phyloP scores from a whole-genome alignment of 92 coral and sea anemone species.

The Porites cylindrica region DNA sequence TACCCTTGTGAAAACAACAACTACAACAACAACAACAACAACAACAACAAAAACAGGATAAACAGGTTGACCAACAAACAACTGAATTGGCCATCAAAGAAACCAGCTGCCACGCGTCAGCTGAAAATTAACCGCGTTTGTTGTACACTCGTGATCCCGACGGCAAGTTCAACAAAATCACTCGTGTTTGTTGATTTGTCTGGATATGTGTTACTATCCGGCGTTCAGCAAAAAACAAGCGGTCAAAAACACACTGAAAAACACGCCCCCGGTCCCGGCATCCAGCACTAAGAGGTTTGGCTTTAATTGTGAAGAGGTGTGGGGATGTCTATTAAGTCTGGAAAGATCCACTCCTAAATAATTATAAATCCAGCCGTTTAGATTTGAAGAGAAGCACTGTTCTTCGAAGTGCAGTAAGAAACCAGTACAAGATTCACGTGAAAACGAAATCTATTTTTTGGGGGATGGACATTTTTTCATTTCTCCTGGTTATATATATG shows the following conservation, averaged over 20 bases:
- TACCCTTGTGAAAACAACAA: background rate
- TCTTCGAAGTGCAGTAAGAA: background rate
- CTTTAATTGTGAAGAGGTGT: background rate
- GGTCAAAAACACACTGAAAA: background rate
- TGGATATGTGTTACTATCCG: constrained; percentile 29
- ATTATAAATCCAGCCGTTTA: background rate
- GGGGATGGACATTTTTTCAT: background rate
- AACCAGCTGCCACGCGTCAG: background rate
- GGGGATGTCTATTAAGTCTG: constrained; percentile 26
- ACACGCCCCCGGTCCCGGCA: background rate
- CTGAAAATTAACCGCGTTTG: background rate
- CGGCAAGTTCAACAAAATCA: background rate
- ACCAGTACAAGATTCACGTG: background rate
- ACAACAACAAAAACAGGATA: too few species aligned
- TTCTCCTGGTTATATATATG: background rate
- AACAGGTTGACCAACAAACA: background rate
- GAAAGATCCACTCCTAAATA: background rate
- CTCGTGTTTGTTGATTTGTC: background rate
- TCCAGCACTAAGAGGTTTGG: too few species aligned
- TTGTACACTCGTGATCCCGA: background rate
- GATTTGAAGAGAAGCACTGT: background rate
- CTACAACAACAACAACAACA: too few species aligned
- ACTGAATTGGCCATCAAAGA: background rate
- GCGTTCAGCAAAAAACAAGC: background rate
- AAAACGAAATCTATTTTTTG: constrained; percentile 2